Percentiles rank a stretch among this genome's conserved stretches.
Evolutionary conservation across 2,113 vertebrate species (phyloP).

Genomic region (Nesospiza acunhae): DNA sequence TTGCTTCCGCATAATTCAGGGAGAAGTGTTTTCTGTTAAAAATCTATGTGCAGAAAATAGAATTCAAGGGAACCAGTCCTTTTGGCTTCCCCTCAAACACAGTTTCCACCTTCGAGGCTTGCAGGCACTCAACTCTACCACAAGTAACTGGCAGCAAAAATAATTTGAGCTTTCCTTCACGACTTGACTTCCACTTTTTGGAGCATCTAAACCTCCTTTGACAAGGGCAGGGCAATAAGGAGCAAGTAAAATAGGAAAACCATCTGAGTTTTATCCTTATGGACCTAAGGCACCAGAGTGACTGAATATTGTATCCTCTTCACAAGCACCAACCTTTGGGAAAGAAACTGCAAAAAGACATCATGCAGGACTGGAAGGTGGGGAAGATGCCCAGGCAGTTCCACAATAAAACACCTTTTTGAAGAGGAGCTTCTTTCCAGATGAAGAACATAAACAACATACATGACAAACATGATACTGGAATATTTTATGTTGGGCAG

Average conservation of each 20-base stretch:
- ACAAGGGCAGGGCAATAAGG: background rate
- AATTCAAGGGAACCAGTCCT: background rate
- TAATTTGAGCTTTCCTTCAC: background rate
- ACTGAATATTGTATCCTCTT: background rate
- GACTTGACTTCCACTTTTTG: background rate
- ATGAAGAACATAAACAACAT: accelerated
- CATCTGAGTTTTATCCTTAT: background rate
- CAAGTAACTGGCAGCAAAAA: background rate
- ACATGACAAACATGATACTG: background rate
- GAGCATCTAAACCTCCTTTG: background rate
- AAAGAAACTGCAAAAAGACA: background rate
- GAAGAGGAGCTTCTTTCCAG: background rate
- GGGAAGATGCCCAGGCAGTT: background rate
- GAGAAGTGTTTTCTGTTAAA: background rate
- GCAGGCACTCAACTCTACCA: background rate
- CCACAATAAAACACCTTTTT: background rate
- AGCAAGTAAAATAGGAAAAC: background rate
- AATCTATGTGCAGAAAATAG: background rate
- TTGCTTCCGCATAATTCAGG: background rate
- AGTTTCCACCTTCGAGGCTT: background rate
- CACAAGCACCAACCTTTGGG: background rate
- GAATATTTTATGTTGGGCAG: background rate
- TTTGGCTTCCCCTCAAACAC: background rate
- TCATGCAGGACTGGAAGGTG: background rate
- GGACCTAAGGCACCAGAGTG: background rate